Conservation (phyloP, 2,113 vertebrate genomes). For the Ifrita kowaldi region DNA sequence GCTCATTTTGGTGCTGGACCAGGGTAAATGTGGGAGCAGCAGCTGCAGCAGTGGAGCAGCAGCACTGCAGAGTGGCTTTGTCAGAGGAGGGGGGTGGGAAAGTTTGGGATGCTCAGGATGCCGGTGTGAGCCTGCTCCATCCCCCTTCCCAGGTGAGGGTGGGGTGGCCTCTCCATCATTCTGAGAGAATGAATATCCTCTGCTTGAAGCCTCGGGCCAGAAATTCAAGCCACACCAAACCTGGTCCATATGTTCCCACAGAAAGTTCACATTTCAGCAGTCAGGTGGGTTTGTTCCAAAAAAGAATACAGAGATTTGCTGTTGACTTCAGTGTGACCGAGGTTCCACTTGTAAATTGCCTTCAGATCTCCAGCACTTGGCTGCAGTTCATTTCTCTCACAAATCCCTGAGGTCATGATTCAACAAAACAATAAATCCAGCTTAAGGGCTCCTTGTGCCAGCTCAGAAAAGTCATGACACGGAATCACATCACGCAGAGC, state of each 20-base stretch:
- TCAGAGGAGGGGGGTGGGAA: background rate
- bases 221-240: background rate
- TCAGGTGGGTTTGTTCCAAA: background rate
- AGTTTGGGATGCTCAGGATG: background rate
- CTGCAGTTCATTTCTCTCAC: slow-evolving; percentile 6
- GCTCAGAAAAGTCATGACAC: slow-evolving; percentile 13
- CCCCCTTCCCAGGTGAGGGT: background rate
- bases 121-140: background rate
- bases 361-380: background rate
- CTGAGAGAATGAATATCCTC: background rate
- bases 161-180: background rate
- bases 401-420: slow-evolving; percentile 34
- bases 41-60: background rate
- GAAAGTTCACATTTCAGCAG: background rate
- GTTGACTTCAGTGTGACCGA: background rate
- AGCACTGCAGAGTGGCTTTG: background rate
- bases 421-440: slow-evolving; percentile 46
- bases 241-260: background rate
- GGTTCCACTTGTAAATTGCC: background rate
- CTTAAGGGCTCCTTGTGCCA: background rate
- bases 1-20: background rate
- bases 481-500: background rate
- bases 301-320: background rate
- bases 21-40: background rate
- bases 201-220: background rate